Evolutionary conservation across 2,113 vertebrate genomes (phyloP).

Genomic region (Sisor rabdophorus): DNA sequence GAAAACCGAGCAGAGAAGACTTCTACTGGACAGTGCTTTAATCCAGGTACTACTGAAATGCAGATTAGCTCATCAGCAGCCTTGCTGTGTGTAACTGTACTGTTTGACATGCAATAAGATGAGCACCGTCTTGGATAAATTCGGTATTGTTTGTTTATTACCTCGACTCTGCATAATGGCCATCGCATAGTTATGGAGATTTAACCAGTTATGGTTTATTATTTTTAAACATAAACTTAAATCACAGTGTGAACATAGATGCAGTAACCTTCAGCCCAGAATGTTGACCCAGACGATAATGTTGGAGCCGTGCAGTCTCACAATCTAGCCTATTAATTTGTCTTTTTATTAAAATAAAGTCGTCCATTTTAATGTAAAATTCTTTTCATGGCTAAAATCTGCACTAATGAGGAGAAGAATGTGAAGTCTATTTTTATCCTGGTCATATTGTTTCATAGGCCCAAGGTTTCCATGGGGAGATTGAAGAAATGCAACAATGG

Average conservation of each 20-base stretch:
- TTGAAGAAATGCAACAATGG: constrained; percentile 97
- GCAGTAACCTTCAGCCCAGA: not conserved
- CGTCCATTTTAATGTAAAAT: constrained; percentile 11
- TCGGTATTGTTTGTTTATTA: not conserved
- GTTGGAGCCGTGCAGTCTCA: constrained; percentile 17
- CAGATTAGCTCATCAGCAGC: constrained; percentile 1
- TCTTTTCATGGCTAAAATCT: not conserved
- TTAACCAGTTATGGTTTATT: no score
- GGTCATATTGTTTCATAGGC: constrained; percentile 79
- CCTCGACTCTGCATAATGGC: not conserved
- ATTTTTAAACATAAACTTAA: no score
- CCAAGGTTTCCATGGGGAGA: constrained; percentile 97
- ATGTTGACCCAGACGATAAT: constrained; percentile 17
- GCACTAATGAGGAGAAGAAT: constrained; percentile 53
- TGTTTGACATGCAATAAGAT: constrained; percentile 1
- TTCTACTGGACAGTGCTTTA: constrained; percentile 84
- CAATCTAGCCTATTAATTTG: constrained; percentile 11
- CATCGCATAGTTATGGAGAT: not conserved
- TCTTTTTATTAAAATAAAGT: constrained; percentile 13
- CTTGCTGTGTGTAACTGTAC: constrained; percentile 19
- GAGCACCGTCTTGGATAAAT: not conserved
- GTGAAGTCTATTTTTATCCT: constrained; percentile 62
- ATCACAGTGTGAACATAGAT: not conserved
- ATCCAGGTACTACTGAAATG: constrained; percentile 77
- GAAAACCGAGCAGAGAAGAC: constrained; percentile 85